Conservation (phyloP, 2,888 invertebrate species). For the Pimpla rufipes region DNA sequence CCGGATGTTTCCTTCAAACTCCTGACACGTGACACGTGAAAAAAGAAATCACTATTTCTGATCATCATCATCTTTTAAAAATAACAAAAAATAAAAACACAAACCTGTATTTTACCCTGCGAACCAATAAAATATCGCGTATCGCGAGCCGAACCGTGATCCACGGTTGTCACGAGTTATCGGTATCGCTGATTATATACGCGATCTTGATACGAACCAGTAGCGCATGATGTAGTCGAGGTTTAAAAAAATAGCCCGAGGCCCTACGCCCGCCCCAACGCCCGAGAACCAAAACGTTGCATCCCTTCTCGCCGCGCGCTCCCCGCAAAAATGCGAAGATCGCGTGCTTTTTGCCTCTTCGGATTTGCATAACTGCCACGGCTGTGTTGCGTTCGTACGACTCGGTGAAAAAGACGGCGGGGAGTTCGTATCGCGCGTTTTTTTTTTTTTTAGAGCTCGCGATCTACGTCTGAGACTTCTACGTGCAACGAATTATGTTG, state of each 20-base stretch:
- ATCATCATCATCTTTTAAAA: neutral
- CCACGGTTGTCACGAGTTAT: neutral
- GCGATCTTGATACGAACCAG: conserved; percentile 17
- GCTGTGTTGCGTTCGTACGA: neutral
- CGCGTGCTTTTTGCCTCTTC: conserved; percentile 51
- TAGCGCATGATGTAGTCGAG: neutral
- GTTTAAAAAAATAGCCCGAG: conserved; percentile 15
- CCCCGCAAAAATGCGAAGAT: conserved; percentile 44
- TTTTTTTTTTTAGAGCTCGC: neutral
- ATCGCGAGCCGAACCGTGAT: neutral
- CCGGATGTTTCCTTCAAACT: neutral
- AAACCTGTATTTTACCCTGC: neutral
- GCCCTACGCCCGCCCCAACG: neutral
- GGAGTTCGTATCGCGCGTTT: neutral
- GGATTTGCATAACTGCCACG: conserved; percentile 52
- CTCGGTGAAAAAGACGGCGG: neutral
- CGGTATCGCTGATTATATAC: conserved; percentile 4
- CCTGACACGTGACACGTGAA: neutral
- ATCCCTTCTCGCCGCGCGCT: neutral
- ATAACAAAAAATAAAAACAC: neutral
- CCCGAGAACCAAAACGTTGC: conserved; percentile 20
- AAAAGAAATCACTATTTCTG: neutral
- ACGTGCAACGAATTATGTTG: neutral
- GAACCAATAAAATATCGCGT: neutral
- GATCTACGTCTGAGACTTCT: neutral